phyloP scores from a whole-genome alignment of 2,888 invertebrate genomes.

The Caenorhabditis wallacei region DNA sequence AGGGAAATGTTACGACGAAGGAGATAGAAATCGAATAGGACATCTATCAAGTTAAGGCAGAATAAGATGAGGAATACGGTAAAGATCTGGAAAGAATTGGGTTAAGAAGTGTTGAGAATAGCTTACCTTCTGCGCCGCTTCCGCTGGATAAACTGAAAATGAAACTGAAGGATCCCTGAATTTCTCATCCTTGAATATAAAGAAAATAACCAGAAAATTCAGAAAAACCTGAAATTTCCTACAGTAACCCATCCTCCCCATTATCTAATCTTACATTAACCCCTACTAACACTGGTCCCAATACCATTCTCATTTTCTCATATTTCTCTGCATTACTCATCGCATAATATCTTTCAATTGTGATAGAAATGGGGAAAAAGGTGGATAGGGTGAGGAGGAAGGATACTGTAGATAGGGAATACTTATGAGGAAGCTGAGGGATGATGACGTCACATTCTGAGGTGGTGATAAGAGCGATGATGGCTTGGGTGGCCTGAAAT shows the following conservation, averaged over 20 bases:
- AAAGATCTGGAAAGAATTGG: constrained; percentile 5
- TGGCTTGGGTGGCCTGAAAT: constrained; percentile 4
- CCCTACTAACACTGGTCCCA: constrained; percentile 21
- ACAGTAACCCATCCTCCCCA: no score
- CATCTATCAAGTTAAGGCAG: constrained; percentile 1
- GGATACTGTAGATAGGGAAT: not conserved
- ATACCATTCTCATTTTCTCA: not conserved
- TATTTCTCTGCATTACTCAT: constrained; percentile 30
- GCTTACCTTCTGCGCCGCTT: constrained; percentile 7
- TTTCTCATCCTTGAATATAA: not conserved
- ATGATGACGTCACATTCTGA: constrained; percentile 10
- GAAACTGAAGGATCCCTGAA: constrained; percentile 9
- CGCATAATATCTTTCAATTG: constrained; percentile 30
- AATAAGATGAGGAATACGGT: constrained; percentile 5
- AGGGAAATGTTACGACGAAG: not conserved
- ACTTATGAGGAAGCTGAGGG: not conserved
- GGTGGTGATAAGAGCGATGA: not conserved
- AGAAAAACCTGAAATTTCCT: constrained; percentile 2
- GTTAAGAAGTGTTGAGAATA: not conserved
- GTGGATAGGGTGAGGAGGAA: constrained; percentile 20
- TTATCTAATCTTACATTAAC: constrained; percentile 4
- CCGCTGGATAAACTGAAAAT: constrained; percentile 26
- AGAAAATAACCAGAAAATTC: not conserved
- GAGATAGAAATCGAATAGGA: not conserved
- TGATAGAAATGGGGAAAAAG: constrained; percentile 20